Conservation (phyloP, 2,113 vertebrate species). For the Rhynchomys soricoides region DNA sequence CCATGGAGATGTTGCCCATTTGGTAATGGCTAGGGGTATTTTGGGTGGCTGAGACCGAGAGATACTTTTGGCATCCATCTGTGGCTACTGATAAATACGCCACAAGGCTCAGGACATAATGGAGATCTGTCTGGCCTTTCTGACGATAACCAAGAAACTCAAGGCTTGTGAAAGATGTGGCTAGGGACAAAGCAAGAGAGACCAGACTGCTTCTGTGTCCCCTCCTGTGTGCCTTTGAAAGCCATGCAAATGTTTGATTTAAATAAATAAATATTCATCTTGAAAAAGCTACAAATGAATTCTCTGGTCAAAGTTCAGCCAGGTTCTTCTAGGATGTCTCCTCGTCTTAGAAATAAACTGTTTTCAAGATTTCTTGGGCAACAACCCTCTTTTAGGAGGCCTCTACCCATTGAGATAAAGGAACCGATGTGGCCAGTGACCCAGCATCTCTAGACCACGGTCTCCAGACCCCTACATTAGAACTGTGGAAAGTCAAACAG, state of each 20-base stretch:
- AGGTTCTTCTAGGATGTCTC: constrained; percentile 37
- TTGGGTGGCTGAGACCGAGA: neutral
- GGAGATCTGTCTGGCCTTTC: neutral
- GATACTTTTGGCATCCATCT: neutral
- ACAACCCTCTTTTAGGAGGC: neutral
- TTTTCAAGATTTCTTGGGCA: constrained; percentile 55
- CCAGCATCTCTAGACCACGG: neutral
- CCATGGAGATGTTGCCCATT: neutral
- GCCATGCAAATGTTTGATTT: constrained; percentile 6
- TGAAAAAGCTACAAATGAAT: constrained; percentile 35
- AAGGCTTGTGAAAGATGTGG: neutral
- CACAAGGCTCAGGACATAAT: neutral
- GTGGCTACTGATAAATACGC: neutral
- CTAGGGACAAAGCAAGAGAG: neutral
- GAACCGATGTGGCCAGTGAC: neutral
- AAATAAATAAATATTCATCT: constrained; percentile 34
- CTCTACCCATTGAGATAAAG: neutral
- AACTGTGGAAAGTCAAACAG: neutral
- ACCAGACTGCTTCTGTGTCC: neutral
- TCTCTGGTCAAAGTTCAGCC: neutral
- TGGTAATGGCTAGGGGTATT: neutral
- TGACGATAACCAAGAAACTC: neutral
- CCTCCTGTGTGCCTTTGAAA: neutral
- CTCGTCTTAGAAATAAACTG: constrained; percentile 38
- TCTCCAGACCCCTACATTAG: constrained; percentile 30